These are phyloP conservation scores for Lemur catta DNA, from an alignment of 2,797 vertebrate genomes.

Conservation along the genomic window DNA sequence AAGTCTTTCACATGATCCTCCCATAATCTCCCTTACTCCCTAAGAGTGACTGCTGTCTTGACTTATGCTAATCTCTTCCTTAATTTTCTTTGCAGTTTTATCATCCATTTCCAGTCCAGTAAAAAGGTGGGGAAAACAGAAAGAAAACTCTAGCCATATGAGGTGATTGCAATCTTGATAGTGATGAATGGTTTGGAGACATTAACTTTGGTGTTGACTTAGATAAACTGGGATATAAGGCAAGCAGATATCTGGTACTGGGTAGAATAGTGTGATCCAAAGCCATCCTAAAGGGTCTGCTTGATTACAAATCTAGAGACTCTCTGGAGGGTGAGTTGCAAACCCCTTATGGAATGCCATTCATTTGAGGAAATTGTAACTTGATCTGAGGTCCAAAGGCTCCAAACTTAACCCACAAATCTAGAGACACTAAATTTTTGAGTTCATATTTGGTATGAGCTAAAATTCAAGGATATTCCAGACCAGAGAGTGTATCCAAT, in stretches of 20 bases:
- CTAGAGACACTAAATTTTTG: background rate
- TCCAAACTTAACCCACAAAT: background rate
- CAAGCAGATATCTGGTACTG: background rate
- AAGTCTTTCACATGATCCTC: background rate
- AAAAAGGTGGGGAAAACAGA: background rate
- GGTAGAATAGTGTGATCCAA: background rate
- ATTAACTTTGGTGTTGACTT: background rate
- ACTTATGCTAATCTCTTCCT: background rate
- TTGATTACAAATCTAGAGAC: background rate
- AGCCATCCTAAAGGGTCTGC: background rate
- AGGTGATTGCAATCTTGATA: background rate
- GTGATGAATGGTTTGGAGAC: background rate
- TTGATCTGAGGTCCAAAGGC: background rate
- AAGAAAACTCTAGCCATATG: background rate
- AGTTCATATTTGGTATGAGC: background rate
- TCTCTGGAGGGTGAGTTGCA: background rate
- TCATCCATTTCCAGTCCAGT: background rate
- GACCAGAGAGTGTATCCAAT: background rate
- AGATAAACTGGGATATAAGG: background rate
- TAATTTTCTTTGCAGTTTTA: background rate
- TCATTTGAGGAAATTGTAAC: background rate
- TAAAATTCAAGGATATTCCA: background rate
- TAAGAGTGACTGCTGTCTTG: background rate
- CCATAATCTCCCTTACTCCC: background rate
- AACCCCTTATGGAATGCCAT: background rate